Evolutionary conservation across 2,888 invertebrate species (phyloP), one percentile per base, ranked within the genome.

Genomic region (Acronicta aceris): DNA sequence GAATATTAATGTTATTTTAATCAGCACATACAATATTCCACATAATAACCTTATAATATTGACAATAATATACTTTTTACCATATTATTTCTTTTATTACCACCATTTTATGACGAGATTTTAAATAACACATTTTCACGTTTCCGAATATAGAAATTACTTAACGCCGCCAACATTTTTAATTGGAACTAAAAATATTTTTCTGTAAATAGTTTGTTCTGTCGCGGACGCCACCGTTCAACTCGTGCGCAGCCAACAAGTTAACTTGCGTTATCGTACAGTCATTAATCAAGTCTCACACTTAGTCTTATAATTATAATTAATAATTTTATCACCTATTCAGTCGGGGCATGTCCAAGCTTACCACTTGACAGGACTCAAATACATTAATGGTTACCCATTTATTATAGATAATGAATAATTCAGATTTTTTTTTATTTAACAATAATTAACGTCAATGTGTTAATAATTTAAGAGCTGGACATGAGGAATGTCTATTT

Each of bases 271-370:
- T 86, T 91, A 89, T 88, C 90, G 82, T 74, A 70, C 59, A 81
- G 79, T 85, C 89, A 92, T 92, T 92, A 92, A 91, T 92, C 91
- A 92, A 87, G 76, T 74, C 80, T 83, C 82, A 78, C 84, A 84
- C 83, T 86, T 83, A 87, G 86, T 84, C 78, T 88, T 84, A 89
- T 91, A 89, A 92, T 90, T 85, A 87, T 90, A 91, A 90, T 93
- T 92, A 91, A 90, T 92, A 90, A 90, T 88, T 89, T 91, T 92
- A 92, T 91, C 91, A 92, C 90, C 89, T 89, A 83, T 86, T 82
- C 79, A 82, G 71, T 59, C 65, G 80, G 79, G 78, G 71, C 69
- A 61, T 58, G 65, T 65, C 46, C 66, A 59, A 67, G 67, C 71
- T 61, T 70, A 68, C 75, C 77, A 75, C 74, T 76, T 65, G 74